A percentile compares a stretch with the other conserved stretches of the same genome.
These are phyloP conservation scores for Polyploca ridens DNA, from an alignment of 2,888 invertebrate species.

Conservation along the genomic window DNA sequence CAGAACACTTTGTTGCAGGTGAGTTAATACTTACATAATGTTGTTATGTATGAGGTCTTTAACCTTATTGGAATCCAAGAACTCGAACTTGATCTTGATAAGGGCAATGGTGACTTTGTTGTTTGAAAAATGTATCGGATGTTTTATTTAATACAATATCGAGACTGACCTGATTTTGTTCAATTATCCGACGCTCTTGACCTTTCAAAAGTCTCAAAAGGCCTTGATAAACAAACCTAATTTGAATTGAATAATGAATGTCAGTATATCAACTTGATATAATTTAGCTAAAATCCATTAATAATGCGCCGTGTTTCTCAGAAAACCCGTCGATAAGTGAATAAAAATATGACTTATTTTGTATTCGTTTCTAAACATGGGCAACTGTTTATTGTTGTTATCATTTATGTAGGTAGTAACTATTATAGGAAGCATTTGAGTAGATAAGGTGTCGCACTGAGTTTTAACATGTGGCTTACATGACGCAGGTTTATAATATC, in stretches of 20 bases:
- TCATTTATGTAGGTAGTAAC: background rate
- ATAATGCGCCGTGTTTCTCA: too few species aligned
- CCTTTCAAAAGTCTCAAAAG: background rate
- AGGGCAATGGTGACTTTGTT: background rate
- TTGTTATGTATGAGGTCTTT: background rate
- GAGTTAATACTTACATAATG: slow-evolving; percentile 26
- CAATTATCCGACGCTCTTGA: background rate
- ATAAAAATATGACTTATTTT: too few species aligned
- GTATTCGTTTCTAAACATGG: too few species aligned
- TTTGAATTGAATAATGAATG: background rate
- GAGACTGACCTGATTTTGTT: background rate
- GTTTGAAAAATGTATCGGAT: background rate
- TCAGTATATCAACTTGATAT: background rate
- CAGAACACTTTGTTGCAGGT: slow-evolving; percentile 93
- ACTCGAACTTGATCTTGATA: background rate
- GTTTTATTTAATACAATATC: background rate
- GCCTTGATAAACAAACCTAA: background rate
- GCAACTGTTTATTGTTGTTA: slow-evolving; percentile 5
- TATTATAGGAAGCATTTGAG: background rate
- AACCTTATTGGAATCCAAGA: background rate
- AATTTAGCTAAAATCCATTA: too few species aligned
- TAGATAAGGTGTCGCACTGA: slow-evolving; percentile 2
- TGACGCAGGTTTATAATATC: background rate
- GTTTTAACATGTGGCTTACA: background rate
- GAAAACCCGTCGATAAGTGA: too few species aligned